Base-by-base conservation (phyloP, 2,113 vertebrate species). In the Tor tambroides region DNA sequence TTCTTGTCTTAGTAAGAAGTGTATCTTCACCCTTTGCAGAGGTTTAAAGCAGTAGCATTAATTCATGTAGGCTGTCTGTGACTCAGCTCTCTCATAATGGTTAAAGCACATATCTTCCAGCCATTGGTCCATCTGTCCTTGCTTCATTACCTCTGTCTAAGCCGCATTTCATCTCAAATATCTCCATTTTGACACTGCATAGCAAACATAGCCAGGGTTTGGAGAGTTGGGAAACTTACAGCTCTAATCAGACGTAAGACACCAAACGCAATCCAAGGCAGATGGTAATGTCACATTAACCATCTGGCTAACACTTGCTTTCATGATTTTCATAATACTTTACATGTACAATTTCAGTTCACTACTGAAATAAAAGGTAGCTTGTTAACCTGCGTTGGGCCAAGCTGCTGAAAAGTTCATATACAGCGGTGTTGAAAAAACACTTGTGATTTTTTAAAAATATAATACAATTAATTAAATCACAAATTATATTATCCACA, bases 131-230 rank as follows among this genome's bases (percentile, higher is more conserved):
- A 89, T 74, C 74, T 41, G 80, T 80, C 74, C 30, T 41, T 86
- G 88, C 80, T 59, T 84, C 80, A 80, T 84, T 80, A 77, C 51
- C 67, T 80, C 80, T 72, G 75, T 83, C 80, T 80, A 67, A 80
- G 80, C 85, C 38, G 4, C 12, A 26, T 61, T 74, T 65, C 74
- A 83, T 76, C 86, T 87, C 76, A 83, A 61, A 89, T 86, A 87
- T 85, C 80, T 85, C 86, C 77, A 83, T 75, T 87, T 83, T 88
- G 84, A 88, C 84, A 86, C 79, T 17, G 72, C 21, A 30, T 74
- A 78, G 61, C 79, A 49, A 61, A 56, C 30, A 56, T 26, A 80
- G 80, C 85, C 81, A 72, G 63, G 41, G 49, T 67, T 80, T 72
- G 51, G 28, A 63, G 51, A 56, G 74, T 56, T 84, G 5, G 35